Percentiles rank a stretch among this genome's conserved stretches.
Conservation (phyloP, 2,113 vertebrate genomes). For the Xerus inauris region DNA sequence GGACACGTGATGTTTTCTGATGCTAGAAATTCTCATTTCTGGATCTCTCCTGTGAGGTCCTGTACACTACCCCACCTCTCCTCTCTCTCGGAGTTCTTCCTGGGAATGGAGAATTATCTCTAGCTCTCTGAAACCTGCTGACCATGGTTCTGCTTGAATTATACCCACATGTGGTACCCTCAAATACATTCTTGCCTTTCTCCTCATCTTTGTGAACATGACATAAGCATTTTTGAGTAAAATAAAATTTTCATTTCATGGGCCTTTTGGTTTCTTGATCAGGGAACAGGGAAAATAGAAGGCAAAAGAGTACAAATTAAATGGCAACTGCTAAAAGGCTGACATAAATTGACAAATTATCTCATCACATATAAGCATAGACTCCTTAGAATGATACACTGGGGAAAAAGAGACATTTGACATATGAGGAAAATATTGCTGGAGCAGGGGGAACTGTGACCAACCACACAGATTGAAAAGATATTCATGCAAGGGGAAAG, state of each 20-base stretch:
- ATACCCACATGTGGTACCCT: background rate
- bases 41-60: background rate
- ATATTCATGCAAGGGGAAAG: background rate
- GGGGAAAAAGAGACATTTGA: background rate
- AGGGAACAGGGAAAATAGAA: background rate
- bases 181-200: background rate
- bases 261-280: background rate
- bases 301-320: slow-evolving; percentile 9
- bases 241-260: background rate
- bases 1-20: background rate
- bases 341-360: background rate
- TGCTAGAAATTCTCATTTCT: background rate
- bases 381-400: background rate
- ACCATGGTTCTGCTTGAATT: background rate
- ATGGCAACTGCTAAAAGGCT: background rate
- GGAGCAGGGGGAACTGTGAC: no score
- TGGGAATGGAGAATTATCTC: no score
- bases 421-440: background rate
- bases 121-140: background rate
- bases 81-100: background rate
- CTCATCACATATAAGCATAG: background rate
- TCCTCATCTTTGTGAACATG: background rate
- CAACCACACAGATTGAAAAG: background rate
- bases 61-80: no score
- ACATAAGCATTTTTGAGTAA: background rate